These are phyloP conservation scores for Aphelocoma coerulescens DNA, from an alignment of 2,113 vertebrate genomes.

Conservation along the genomic window DNA sequence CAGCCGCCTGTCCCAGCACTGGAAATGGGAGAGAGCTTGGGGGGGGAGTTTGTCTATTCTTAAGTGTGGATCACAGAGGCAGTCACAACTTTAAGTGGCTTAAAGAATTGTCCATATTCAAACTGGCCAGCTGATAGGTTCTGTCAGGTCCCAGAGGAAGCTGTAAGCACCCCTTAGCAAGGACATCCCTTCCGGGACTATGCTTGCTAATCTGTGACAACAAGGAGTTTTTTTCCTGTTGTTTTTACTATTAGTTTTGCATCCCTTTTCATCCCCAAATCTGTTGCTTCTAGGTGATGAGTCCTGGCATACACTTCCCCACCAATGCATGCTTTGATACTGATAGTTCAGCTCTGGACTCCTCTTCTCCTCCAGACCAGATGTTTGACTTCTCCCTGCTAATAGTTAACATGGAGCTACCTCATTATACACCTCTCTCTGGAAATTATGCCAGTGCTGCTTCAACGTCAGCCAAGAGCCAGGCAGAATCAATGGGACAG, in stretches of 20 bases:
- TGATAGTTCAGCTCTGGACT: constrained; percentile 50
- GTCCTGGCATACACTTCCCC: neutral
- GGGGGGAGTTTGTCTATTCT: no score
- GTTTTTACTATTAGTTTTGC: neutral
- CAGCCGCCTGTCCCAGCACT: no score
- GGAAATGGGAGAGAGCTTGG: no score
- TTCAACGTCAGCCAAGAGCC: constrained; percentile 67
- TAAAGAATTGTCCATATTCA: no score
- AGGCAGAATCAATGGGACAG: constrained; percentile 75
- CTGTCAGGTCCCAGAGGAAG: no score
- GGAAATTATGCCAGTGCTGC: constrained; percentile 68
- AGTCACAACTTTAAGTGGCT: no score
- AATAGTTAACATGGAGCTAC: constrained; percentile 64
- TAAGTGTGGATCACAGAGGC: no score
- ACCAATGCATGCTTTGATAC: constrained; percentile 11
- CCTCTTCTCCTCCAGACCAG: constrained; percentile 73
- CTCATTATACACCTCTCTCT: constrained; percentile 74
- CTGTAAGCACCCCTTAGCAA: no score
- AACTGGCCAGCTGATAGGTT: no score
- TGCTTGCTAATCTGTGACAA: no score
- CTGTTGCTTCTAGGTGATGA: neutral
- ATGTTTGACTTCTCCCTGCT: constrained; percentile 74
- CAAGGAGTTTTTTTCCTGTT: neutral
- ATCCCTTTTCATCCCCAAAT: neutral
- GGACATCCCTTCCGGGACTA: no score